Percentiles rank a stretch among this genome's conserved stretches.
Conservation (phyloP, 2,113 vertebrate species). For the Nerophis ophidion region DNA sequence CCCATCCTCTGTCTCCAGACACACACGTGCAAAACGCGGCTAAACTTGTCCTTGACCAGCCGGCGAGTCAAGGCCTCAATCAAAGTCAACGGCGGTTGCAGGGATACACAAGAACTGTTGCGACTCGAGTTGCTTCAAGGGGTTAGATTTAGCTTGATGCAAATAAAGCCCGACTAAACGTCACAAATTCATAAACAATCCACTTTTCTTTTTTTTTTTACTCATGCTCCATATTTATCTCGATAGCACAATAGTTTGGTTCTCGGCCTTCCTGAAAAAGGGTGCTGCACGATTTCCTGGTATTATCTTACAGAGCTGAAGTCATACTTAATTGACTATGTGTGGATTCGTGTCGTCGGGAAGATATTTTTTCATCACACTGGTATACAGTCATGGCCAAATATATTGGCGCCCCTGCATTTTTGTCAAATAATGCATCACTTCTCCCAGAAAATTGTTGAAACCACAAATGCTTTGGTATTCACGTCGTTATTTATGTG, state of each 20-base stretch:
- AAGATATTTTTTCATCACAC: neutral
- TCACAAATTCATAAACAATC: constrained; percentile 5
- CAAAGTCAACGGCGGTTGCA: neutral
- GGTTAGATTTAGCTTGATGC: neutral
- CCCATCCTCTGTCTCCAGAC: constrained; percentile 28
- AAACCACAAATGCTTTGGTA: too few relatives aligned
- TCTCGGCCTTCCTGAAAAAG: constrained; percentile 26
- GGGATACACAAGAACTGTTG: neutral
- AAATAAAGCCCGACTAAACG: neutral
- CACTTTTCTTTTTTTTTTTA: neutral
- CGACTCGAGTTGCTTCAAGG: too few relatives aligned
- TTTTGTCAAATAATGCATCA: too few relatives aligned
- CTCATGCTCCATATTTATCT: constrained; percentile 25
- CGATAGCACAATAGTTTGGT: constrained; percentile 41
- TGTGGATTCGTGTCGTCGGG: constrained; percentile 4
- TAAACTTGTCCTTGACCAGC: neutral
- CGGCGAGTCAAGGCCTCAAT: neutral
- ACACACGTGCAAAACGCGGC: constrained; percentile 20
- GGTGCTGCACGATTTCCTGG: constrained; percentile 46
- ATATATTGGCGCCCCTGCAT: too few relatives aligned
- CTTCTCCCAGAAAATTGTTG: too few relatives aligned
- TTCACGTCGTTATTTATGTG: too few relatives aligned
- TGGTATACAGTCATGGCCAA: neutral
- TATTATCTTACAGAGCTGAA: constrained; percentile 42
- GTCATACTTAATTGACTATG: constrained; percentile 16